A percentile compares a stretch with the other conserved stretches of the same genome.
Conservation (phyloP, 2,113 vertebrate genomes). For the Xenus cinereus region DNA sequence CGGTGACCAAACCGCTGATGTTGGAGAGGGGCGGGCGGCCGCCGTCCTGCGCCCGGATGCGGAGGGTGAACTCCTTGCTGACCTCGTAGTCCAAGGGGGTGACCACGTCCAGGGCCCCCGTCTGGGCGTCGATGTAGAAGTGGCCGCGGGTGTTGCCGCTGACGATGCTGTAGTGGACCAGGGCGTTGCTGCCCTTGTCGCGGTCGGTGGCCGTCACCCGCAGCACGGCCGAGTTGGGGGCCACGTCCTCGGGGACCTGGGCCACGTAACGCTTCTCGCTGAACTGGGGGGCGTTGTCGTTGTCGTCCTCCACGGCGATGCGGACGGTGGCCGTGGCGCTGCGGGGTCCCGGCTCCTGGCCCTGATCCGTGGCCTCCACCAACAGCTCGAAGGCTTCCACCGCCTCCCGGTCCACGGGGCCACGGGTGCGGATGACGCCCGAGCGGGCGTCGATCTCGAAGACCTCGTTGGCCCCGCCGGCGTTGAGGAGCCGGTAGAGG, state of each 20-base stretch:
- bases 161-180: slow-evolving; percentile 97
- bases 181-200: slow-evolving; percentile 88
- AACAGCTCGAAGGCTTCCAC: slow-evolving; percentile 86
- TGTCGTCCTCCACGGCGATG: slow-evolving; percentile 92
- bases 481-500: slow-evolving; percentile 88
- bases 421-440: slow-evolving; percentile 89
- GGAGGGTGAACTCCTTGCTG: slow-evolving; percentile 88
- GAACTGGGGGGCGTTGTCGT: slow-evolving; percentile 93
- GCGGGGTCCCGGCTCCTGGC: slow-evolving; percentile 86
- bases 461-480: slow-evolving; percentile 72
- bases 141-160: slow-evolving; percentile 93
- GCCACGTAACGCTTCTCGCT: slow-evolving; percentile 90
- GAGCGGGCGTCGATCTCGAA: slow-evolving; percentile 94
- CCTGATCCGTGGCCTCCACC: slow-evolving; percentile 91
- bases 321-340: slow-evolving; percentile 86
- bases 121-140: slow-evolving; percentile 95
- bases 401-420: slow-evolving; percentile 86
- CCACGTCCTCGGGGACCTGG: slow-evolving; percentile 87
- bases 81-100: slow-evolving; percentile 91
- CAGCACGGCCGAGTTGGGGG: slow-evolving; percentile 82
- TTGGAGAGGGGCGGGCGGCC: slow-evolving; percentile 93
- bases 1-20: slow-evolving; percentile 88
- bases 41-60: slow-evolving; percentile 90
- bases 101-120: slow-evolving; percentile 87
- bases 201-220: slow-evolving; percentile 86